Evolutionary conservation across 2,113 vertebrate genomes (phyloP).

Genomic region (Tragelaphus imberbis): DNA sequence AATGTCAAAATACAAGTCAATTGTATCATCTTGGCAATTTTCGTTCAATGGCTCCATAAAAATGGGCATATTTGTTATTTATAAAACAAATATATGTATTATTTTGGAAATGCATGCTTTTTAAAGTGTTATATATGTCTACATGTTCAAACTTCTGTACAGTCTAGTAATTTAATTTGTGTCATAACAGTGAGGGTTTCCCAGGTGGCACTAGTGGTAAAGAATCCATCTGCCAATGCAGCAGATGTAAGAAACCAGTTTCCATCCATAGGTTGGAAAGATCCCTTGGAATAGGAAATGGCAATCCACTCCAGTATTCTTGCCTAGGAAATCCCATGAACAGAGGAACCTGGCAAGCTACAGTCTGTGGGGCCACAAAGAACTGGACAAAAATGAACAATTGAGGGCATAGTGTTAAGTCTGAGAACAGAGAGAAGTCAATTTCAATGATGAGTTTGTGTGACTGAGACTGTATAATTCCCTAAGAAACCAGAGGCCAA

Average conservation of each 20-base stretch:
- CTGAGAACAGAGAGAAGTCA: background rate
- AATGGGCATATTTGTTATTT: background rate
- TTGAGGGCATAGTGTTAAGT: fast-evolving
- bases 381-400: background rate
- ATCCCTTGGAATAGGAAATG: background rate
- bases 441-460: fast-evolving
- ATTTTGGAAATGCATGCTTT: background rate
- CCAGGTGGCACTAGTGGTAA: background rate
- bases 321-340: background rate
- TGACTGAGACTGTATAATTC: background rate
- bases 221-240: background rate
- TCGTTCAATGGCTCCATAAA: background rate
- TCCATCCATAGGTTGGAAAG: background rate
- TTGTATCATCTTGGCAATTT: background rate
- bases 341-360: background rate
- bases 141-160: background rate
- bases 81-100: background rate
- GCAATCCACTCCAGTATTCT: background rate
- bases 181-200: background rate
- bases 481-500: background rate
- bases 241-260: background rate
- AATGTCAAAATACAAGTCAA: background rate
- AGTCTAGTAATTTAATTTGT: background rate
- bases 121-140: background rate
- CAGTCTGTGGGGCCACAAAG: background rate